Conservation (phyloP, 2,797 vertebrate genomes). For the Myotis daubentonii region DNA sequence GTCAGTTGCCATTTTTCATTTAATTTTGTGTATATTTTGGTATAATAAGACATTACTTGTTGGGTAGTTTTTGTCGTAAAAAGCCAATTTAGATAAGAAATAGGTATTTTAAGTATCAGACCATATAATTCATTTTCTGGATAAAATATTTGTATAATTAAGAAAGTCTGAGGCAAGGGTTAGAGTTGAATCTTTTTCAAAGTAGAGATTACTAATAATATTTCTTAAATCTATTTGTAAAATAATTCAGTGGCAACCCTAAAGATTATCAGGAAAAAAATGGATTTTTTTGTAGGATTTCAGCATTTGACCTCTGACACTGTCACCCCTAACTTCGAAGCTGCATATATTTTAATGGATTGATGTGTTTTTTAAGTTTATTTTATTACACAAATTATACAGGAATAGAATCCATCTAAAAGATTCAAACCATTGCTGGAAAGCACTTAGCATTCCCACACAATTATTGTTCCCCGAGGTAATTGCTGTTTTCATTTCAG, state of each 20-base stretch:
- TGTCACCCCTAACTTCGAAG: background rate
- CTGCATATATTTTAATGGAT: background rate
- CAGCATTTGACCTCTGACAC: background rate
- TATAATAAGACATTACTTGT: background rate
- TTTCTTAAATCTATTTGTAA: constrained; percentile 38
- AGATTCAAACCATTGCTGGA: background rate
- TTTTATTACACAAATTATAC: constrained; percentile 4
- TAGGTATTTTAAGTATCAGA: background rate
- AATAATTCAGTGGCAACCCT: background rate
- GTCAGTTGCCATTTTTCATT: constrained; percentile 35
- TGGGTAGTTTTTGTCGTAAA: background rate
- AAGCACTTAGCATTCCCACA: background rate
- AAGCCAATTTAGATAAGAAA: background rate
- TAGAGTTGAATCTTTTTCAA: constrained; percentile 36
- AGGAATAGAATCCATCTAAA: background rate
- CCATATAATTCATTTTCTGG: background rate
- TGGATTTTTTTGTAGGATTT: background rate
- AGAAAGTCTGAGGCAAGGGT: background rate
- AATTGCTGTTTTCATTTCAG: constrained; percentile 1
- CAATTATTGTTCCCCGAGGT: background rate
- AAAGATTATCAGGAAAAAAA: background rate
- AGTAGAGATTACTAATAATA: background rate
- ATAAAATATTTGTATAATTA: background rate
- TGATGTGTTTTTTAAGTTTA: background rate
- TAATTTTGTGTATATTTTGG: background rate